phyloP scores from a whole-genome alignment of 2,113 vertebrate species.

The Sapayoa aenigma region DNA sequence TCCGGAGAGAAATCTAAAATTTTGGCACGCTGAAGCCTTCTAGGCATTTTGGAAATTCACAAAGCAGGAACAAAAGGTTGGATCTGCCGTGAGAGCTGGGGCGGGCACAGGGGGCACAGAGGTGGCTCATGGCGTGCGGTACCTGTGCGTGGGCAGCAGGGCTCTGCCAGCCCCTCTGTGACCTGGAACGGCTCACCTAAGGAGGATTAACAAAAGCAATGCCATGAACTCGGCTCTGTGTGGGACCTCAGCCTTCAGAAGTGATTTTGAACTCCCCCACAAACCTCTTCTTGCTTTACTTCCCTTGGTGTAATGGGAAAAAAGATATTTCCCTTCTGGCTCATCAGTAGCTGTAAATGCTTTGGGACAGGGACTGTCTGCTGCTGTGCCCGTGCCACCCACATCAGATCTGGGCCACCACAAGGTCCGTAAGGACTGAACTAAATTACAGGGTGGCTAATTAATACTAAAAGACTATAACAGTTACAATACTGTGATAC shows the following conservation, averaged over 20 bases:
- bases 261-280: background rate
- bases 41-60: background rate
- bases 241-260: background rate
- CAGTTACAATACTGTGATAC: background rate
- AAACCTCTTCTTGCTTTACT: background rate
- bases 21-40: background rate
- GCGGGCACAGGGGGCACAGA: background rate
- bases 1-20: background rate
- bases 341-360: background rate
- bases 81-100: rapidly evolving
- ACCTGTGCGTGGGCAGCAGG: background rate
- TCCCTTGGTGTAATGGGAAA: background rate
- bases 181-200: background rate
- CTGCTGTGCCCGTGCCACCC: background rate
- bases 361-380: background rate
- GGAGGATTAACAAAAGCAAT: background rate
- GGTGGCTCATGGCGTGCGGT: rapidly evolving
- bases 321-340: constrained; percentile 16
- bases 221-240: background rate
- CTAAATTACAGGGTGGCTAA: background rate
- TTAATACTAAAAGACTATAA: background rate
- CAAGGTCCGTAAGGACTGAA: background rate
- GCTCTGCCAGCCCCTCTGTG: background rate
- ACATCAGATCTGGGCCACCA: background rate
- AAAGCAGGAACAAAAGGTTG: background rate